Percentiles rank a stretch among this genome's conserved stretches.
Evolutionary conservation across 1,140 invertebrate genomes (phyloP).

Genomic region (Copidosoma floridanum): DNA sequence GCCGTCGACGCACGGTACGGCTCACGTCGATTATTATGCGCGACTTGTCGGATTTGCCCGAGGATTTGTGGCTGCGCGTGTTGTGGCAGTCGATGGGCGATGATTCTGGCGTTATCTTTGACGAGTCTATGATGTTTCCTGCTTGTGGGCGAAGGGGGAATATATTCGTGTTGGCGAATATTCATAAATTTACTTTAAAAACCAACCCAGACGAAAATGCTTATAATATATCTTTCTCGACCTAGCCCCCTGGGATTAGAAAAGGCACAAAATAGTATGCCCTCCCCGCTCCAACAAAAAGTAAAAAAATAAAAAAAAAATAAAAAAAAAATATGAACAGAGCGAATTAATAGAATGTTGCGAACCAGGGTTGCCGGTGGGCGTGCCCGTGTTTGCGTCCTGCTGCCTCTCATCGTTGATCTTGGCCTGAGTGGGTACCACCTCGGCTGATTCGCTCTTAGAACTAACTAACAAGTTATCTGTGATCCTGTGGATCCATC

Average conservation of each 20-base stretch:
- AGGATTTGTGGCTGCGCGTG: slow-evolving; percentile 42
- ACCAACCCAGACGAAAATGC: too few species aligned
- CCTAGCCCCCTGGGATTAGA: too few species aligned
- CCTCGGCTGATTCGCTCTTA: slow-evolving; percentile 37
- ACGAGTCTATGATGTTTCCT: too few species aligned
- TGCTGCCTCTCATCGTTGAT: too few species aligned
- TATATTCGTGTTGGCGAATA: too few species aligned
- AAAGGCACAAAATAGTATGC: too few species aligned
- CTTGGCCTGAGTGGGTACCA: too few species aligned
- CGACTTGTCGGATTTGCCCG: slow-evolving; percentile 35
- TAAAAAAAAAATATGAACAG: too few species aligned
- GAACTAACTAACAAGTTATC: slow-evolving; percentile 47
- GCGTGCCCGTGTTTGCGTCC: not conserved
- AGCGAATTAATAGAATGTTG: slow-evolving; percentile 11
- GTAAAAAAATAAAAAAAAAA: too few species aligned
- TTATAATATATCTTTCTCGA: too few species aligned
- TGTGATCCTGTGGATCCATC: slow-evolving; percentile 50
- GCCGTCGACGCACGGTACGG: slow-evolving; percentile 42
- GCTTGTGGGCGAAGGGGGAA: not conserved
- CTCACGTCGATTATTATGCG: slow-evolving; percentile 41
- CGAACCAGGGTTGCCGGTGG: slow-evolving; percentile 14
- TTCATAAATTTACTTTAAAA: too few species aligned
- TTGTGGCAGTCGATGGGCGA: slow-evolving; percentile 34
- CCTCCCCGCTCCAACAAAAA: too few species aligned
- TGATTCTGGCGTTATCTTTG: slow-evolving; percentile 35